These are phyloP conservation scores for Gallinago paraguaiae DNA, from an alignment of 2,113 vertebrate species.

Conservation along the genomic window DNA sequence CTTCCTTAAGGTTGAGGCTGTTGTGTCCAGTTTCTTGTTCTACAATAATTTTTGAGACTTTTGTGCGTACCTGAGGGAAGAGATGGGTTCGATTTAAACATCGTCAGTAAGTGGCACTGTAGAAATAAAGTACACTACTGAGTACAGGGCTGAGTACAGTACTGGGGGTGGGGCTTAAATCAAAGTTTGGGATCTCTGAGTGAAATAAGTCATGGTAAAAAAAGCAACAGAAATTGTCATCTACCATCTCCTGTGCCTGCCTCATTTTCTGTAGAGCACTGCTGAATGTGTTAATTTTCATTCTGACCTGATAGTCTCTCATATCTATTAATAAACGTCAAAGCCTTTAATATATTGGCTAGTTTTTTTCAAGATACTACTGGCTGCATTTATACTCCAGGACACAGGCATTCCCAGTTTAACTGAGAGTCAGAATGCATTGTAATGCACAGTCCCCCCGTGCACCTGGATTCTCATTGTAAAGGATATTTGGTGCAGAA, in stretches of 20 bases:
- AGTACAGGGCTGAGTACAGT: too few species aligned
- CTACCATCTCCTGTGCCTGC: neutral
- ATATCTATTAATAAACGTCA: neutral
- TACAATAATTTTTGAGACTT: neutral
- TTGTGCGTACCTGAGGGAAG: neutral
- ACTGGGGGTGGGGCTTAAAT: neutral
- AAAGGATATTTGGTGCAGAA: neutral
- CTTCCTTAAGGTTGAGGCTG: neutral
- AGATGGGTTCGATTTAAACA: neutral
- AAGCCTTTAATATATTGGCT: neutral
- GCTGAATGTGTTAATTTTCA: neutral
- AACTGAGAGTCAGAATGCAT: neutral
- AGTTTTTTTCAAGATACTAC: neutral
- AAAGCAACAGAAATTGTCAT: neutral
- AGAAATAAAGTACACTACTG: neutral
- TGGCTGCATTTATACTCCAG: neutral
- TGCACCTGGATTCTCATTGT: neutral
- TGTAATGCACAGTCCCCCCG: neutral
- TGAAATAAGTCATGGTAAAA: neutral
- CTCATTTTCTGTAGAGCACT: neutral
- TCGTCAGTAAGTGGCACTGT: neutral
- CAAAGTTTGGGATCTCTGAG: neutral
- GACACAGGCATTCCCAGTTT: neutral
- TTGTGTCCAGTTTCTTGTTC: neutral
- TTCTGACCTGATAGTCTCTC: neutral